A percentile compares a stretch with the other conserved stretches of the same genome.
These are phyloP conservation scores for Margaritifera margaritifera DNA, from an alignment of 2,888 invertebrate genomes.

Conservation along the genomic window DNA sequence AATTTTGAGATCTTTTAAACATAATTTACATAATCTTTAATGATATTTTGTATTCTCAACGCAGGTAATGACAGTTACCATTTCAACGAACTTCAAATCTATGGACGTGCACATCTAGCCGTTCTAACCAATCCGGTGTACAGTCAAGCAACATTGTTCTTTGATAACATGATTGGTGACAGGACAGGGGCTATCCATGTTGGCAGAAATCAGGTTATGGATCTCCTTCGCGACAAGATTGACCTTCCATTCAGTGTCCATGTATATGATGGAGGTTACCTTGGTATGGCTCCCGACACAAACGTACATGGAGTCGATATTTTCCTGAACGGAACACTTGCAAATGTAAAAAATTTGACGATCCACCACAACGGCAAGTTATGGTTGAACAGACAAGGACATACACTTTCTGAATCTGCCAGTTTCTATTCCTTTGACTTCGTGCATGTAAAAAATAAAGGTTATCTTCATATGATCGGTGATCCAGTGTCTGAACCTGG, in stretches of 20 bases:
- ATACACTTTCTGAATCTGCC: slow-evolving; percentile 38
- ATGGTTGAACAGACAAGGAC: slow-evolving; percentile 49
- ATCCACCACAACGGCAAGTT: slow-evolving; percentile 53
- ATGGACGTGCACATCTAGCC: slow-evolving; percentile 57
- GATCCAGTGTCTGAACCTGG: slow-evolving; percentile 51
- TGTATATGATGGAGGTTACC: slow-evolving; percentile 52
- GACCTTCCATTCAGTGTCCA: slow-evolving; percentile 60
- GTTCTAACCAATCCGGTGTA: slow-evolving; percentile 46
- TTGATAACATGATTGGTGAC: slow-evolving; percentile 61
- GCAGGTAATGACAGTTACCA: slow-evolving; percentile 43
- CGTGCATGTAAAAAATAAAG: slow-evolving; percentile 58
- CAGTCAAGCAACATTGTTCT: slow-evolving; percentile 38
- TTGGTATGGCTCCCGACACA: slow-evolving; percentile 58
- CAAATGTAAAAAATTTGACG: slow-evolving; percentile 54
- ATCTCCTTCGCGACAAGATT: slow-evolving; percentile 44
- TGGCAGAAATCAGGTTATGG: slow-evolving; percentile 50
- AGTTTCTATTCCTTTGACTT: slow-evolving; percentile 48
- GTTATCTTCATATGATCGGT: slow-evolving; percentile 55
- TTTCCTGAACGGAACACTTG: slow-evolving; percentile 54
- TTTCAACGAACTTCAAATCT: slow-evolving; percentile 61
- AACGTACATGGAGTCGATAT: slow-evolving; percentile 54
- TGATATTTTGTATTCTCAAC: no score
- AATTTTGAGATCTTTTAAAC: no score
- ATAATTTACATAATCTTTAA: no score
- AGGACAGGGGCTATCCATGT: slow-evolving; percentile 57